Evolutionary conservation across 2,113 vertebrate species (phyloP).

Genomic region (Gallinago jamesoni): DNA sequence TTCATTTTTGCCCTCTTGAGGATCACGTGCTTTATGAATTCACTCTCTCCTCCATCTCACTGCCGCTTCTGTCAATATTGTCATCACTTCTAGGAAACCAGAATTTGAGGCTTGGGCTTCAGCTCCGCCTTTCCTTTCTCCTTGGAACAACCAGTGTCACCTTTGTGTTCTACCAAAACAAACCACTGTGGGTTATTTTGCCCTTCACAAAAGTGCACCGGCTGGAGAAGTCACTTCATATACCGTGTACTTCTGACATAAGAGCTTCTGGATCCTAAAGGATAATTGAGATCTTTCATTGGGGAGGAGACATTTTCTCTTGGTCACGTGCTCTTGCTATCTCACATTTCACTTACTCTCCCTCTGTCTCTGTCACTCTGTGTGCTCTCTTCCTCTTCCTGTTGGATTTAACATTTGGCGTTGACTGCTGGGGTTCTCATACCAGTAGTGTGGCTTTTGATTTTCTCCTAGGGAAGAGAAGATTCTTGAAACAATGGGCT

Average conservation of each 20-base stretch:
- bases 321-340: neutral
- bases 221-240: neutral
- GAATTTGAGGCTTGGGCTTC: constrained; percentile 18
- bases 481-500: constrained; percentile 72
- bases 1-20: neutral
- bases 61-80: neutral
- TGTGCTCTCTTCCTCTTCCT: neutral
- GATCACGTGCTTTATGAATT: constrained; percentile 52
- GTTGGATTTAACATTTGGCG: constrained; percentile 36
- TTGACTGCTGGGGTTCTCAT: neutral
- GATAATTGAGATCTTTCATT: constrained; percentile 70
- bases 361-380: neutral
- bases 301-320: constrained; percentile 8
- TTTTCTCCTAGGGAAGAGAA: constrained; percentile 24
- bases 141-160: neutral
- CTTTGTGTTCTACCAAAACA: neutral
- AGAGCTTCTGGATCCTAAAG: constrained; percentile 64
- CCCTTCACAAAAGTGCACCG: neutral
- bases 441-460: neutral
- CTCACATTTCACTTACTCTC: neutral
- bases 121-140: constrained; percentile 1
- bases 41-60: neutral
- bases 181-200: neutral
- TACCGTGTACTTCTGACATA: constrained; percentile 38
- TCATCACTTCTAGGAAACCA: constrained; percentile 52